Base-by-base conservation (phyloP, 2,888 invertebrate genomes). In the Gibbula magus region DNA sequence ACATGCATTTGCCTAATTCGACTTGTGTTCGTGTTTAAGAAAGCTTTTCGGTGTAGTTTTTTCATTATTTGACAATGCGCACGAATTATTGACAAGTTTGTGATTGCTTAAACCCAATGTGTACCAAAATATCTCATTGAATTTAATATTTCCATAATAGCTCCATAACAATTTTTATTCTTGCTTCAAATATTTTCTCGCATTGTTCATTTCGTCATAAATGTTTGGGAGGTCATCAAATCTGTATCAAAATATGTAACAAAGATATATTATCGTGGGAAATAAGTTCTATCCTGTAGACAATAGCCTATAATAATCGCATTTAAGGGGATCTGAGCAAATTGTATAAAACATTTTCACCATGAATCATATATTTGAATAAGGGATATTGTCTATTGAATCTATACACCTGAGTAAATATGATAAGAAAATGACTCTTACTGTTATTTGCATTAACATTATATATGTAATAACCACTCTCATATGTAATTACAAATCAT, bases 51-150 rank as follows among this genome's bases (percentile, higher is more conserved):
- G 61, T 61, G 61, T 25, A 29, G 4, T n/a, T 56, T 67, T 70
- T 70, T 70, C 35, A 35, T 25, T 70, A 70, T 70, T 70, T 70
- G 35, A 70, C 70, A 70, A 70, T 70, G 29, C 35, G 35, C 16
- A 35, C 20, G 35, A 70, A 32, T 5, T 61, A 61, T 61, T 22
- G 61, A 61, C 29, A 29, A 18, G 25, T 5, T 25, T 61, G 29
- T 39, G 70, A 39, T 70, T 39, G 70, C 35, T 70, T 32, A 70
- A 70, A 32, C 70, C 35, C 35, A 70, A 10, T 35, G 29, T 70
- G 39, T 70, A 18, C 20, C 32, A n/a, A 13, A 45, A 45, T 45
- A 45, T 45, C 45, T 45, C 45, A 45, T 45, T 13, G 45, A 10
- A 45, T 45, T 45, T 45, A 45, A 45, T 45, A 45, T 45, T 45